phyloP scores from a whole-genome alignment of 2,888 invertebrate species.

The Tipula vernalis region DNA sequence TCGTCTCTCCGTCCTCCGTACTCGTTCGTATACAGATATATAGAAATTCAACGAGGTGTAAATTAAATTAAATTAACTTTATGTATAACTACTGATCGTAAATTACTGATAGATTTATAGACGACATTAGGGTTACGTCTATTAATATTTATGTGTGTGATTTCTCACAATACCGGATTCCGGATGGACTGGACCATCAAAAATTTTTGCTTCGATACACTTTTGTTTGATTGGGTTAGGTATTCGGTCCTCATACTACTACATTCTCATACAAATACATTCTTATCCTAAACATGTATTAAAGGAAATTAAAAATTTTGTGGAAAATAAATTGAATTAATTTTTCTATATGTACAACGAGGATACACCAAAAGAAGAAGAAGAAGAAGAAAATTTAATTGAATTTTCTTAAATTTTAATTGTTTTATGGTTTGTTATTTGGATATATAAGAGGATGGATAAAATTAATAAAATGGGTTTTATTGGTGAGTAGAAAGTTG shows the following conservation, averaged over 20 bases:
- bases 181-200: not conserved
- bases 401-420: not conserved
- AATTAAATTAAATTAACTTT: conserved; percentile 1
- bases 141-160: not conserved
- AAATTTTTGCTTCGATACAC: not conserved
- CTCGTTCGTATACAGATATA: not conserved
- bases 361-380: not conserved
- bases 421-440: conserved; percentile 4
- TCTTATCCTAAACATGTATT: not conserved
- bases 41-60: not conserved
- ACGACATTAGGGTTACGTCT: not conserved
- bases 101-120: not conserved
- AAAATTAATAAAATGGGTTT: not conserved
- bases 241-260: not conserved
- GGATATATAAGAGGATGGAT: not conserved
- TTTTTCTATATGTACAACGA: not conserved
- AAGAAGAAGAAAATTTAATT: not conserved
- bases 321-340: not conserved
- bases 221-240: not conserved
- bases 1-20: not conserved
- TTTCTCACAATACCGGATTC: not conserved
- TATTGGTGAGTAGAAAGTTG: not conserved
- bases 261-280: not conserved
- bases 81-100: not conserved
- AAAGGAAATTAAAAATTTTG: not conserved